These are phyloP conservation scores for Perizoma affinitatum DNA, from an alignment of 2,888 invertebrate species.

Conservation along the genomic window DNA sequence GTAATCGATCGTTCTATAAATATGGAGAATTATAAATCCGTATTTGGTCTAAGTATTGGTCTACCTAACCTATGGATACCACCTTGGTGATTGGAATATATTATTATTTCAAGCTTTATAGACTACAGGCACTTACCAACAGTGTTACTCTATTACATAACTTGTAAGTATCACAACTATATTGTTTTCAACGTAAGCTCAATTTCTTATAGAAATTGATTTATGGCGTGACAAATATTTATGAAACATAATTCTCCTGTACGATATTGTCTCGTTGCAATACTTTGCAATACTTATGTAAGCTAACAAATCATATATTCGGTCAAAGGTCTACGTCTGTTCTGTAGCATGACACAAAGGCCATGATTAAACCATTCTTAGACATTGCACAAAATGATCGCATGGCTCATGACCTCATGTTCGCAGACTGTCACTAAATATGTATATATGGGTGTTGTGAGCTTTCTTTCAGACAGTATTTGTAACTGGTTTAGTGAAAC, in stretches of 20 bases:
- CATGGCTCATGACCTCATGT: slow-evolving; percentile 28
- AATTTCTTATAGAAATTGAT: slow-evolving; percentile 32
- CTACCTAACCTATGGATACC: too few species aligned
- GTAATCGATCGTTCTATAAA: too few species aligned
- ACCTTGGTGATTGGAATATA: too few species aligned
- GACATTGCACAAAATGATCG: slow-evolving; percentile 30
- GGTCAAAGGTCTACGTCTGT: slow-evolving; percentile 17
- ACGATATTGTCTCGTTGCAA: slow-evolving; percentile 32
- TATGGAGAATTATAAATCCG: too few species aligned
- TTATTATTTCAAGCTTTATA: too few species aligned
- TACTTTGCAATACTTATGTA: slow-evolving; percentile 34
- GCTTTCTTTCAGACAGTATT: too few species aligned
- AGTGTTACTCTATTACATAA: neutral
- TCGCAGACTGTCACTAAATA: neutral
- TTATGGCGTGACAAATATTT: slow-evolving; percentile 39
- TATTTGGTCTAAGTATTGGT: too few species aligned
- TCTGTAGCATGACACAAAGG: slow-evolving; percentile 14
- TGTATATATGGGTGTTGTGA: neutral
- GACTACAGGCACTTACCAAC: too few species aligned
- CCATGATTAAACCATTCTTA: slow-evolving; percentile 26
- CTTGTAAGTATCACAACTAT: slow-evolving; percentile 3
- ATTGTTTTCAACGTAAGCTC: slow-evolving; percentile 13
- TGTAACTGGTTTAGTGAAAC: too few species aligned
- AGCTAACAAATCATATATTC: slow-evolving; percentile 33
- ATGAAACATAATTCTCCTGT: slow-evolving; percentile 36